Percentiles rank a stretch among this genome's conserved stretches.
phyloP scores from a whole-genome alignment of 2,888 invertebrate species.

The Enchytraeus crypticus region DNA sequence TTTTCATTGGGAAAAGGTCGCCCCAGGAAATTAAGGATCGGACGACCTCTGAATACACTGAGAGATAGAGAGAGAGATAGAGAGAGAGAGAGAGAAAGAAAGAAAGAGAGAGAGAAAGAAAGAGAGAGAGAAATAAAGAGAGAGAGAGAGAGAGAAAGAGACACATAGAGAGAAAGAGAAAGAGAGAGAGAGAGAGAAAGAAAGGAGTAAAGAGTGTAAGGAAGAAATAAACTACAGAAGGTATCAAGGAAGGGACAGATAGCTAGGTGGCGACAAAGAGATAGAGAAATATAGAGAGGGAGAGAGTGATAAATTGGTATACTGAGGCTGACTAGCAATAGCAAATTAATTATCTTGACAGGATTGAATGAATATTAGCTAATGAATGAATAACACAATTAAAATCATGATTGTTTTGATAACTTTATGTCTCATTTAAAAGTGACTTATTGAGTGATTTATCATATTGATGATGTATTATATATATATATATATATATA shows the following conservation, averaged over 20 bases:
- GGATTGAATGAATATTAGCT: not conserved
- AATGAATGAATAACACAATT: not conserved
- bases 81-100: not conserved
- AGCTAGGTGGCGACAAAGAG: not conserved
- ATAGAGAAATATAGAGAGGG: not conserved
- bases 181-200: slow-evolving; percentile 8
- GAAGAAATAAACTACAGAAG: not conserved
- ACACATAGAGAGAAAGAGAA: no score
- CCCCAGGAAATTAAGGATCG: no score
- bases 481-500: not conserved
- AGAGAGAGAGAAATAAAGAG: no score
- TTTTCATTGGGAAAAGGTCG: no score
- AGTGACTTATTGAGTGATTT: no score
- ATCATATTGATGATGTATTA: not conserved
- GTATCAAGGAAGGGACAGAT: not conserved
- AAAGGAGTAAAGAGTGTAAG: not conserved
- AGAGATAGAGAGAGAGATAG: no score
- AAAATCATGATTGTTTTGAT: not conserved
- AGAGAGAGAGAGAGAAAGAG: no score
- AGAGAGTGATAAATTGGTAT: not conserved
- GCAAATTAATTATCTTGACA: not conserved
- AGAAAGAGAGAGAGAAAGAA: no score
- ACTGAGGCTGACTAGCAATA: not conserved
- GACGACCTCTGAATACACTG: no score
- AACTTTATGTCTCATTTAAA: not conserved